Evolutionary conservation across 2,888 invertebrate species (phyloP).

Genomic region (Biston stratarius): DNA sequence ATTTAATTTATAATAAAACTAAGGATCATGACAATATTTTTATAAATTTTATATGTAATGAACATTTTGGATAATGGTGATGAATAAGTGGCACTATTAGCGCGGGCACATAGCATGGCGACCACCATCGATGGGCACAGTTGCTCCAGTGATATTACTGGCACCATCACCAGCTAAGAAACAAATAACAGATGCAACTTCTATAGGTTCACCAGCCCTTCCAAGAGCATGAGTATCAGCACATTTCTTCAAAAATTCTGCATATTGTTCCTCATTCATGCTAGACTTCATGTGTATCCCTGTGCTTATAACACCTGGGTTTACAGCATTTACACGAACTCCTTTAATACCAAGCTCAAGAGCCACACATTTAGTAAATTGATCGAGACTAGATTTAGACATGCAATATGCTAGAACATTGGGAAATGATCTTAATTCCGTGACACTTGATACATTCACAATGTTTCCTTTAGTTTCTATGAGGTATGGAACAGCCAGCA

Average conservation of each 20-base stretch:
- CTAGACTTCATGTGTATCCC: conserved; percentile 93
- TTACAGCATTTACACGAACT: conserved; percentile 95
- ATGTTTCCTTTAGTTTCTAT: conserved; percentile 93
- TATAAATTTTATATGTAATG: background rate
- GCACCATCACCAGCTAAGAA: conserved; percentile 95
- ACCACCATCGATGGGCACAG: conserved; percentile 95
- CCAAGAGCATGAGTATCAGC: conserved; percentile 96
- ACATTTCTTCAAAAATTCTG: conserved; percentile 92
- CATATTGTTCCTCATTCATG: conserved; percentile 92
- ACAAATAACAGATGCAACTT: conserved; percentile 95
- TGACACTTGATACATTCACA: conserved; percentile 97
- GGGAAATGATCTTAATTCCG: conserved; percentile 95
- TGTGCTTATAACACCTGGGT: conserved; percentile 97
- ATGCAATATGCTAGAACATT: conserved; percentile 96
- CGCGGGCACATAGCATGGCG: conserved; percentile 95
- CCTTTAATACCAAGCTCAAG: conserved; percentile 92
- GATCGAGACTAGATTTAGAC: conserved; percentile 97
- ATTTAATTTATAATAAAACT: too few relatives aligned
- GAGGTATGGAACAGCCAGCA: conserved; percentile 93
- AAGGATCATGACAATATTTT: background rate
- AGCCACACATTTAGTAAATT: conserved; percentile 96
- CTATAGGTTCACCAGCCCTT: conserved; percentile 92
- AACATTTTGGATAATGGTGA: background rate
- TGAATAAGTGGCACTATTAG: conserved; percentile 64
- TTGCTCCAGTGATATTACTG: conserved; percentile 94